A percentile compares a stretch with the other conserved stretches of the same genome.
Conservation (phyloP, 2,888 invertebrate genomes). For the Galerucella calmariensis region DNA sequence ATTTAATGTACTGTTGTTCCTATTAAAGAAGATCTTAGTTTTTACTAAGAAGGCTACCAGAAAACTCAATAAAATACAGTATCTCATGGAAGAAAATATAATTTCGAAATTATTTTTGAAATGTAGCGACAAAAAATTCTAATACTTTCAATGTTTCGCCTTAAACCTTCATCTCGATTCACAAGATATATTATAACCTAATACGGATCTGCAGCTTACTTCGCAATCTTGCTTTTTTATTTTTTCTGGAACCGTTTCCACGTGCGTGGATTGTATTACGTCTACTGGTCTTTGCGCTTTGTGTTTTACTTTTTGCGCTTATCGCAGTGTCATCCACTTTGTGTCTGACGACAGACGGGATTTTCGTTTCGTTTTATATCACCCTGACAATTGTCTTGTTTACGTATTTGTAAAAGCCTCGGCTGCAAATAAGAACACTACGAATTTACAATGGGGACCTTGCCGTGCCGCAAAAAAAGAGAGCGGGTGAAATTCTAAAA, state of each 20-base stretch:
- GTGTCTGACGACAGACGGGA: conserved; percentile 30
- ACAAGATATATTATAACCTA: no score
- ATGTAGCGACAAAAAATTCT: no score
- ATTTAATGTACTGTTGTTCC: no score
- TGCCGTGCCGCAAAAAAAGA: conserved; percentile 6
- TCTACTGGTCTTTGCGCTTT: conserved; percentile 13
- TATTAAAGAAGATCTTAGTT: no score
- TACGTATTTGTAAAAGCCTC: conserved; percentile 34
- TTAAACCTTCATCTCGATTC: no score
- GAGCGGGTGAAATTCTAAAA: conserved; percentile 6
- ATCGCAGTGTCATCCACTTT: conserved; percentile 30
- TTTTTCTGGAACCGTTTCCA: background rate
- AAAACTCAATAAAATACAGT: no score
- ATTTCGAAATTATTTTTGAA: no score
- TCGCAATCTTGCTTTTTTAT: background rate
- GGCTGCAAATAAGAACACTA: conserved; percentile 26
- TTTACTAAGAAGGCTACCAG: no score
- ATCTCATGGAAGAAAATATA: no score
- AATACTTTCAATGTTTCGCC: no score
- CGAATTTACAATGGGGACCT: conserved; percentile 27
- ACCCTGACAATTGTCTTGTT: conserved; percentile 31
- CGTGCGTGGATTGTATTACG: conserved; percentile 26
- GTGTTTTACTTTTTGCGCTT: conserved; percentile 23
- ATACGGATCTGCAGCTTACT: background rate
- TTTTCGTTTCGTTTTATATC: conserved; percentile 31